Conservation (phyloP, 2,797 vertebrate species). For the Tangara arthus region DNA sequence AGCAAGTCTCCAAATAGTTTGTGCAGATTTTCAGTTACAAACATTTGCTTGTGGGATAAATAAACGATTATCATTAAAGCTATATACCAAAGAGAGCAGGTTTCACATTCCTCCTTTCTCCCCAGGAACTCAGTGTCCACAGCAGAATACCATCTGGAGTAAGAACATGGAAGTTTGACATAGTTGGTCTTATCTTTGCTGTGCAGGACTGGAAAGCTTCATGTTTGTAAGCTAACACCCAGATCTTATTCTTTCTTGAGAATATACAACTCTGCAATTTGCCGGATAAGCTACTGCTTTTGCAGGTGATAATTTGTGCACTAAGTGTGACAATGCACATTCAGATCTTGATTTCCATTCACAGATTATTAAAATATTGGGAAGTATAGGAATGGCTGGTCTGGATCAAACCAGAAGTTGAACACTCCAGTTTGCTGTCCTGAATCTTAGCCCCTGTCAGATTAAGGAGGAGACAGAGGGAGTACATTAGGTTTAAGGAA, state of each 20-base stretch:
- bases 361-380: background rate
- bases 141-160: constrained; percentile 16
- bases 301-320: constrained; percentile 24
- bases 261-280: background rate
- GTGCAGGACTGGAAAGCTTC: constrained; percentile 33
- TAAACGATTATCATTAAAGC: background rate
- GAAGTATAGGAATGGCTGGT: background rate
- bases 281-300: constrained; percentile 33
- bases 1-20: background rate
- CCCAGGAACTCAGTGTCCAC: background rate
- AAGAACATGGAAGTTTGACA: constrained; percentile 11
- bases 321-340: background rate
- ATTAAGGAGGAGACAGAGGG: background rate
- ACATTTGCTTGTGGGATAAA: background rate
- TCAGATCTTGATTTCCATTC: background rate
- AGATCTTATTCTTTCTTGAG: constrained; percentile 34
- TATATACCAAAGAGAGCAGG: background rate
- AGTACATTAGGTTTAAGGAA: background rate
- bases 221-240: constrained; percentile 47
- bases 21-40: background rate
- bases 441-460: background rate
- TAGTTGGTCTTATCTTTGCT: constrained; percentile 32
- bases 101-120: background rate
- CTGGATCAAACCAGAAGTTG: background rate
- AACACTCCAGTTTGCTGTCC: background rate